Evolutionary conservation across 2,888 invertebrate species (phyloP).

Genomic region (Drosophila barbarae): DNA sequence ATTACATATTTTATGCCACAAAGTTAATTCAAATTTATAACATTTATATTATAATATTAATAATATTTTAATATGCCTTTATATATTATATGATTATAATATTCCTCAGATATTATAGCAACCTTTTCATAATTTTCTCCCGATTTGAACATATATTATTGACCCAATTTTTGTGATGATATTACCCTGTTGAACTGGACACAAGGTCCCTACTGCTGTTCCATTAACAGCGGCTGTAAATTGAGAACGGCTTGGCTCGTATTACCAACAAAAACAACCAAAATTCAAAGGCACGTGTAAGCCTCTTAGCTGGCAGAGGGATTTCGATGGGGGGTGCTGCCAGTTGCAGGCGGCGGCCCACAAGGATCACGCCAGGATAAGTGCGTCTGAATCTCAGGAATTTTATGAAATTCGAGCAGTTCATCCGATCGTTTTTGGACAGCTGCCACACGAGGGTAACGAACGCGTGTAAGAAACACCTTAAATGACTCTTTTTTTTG

Average conservation of each 20-base stretch:
- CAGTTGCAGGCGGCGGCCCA: neutral
- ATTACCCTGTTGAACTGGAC: slow-evolving; percentile 10
- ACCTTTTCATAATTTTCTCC: neutral
- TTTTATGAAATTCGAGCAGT: slow-evolving; percentile 54
- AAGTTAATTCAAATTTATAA: neutral
- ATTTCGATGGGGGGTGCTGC: slow-evolving; percentile 39
- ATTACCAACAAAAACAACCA: slow-evolving; percentile 32
- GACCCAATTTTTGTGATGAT: slow-evolving; percentile 4
- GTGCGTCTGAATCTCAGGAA: slow-evolving; percentile 33
- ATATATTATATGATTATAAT: neutral
- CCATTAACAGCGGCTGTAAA: slow-evolving; percentile 46
- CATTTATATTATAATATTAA: neutral
- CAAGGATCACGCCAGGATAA: slow-evolving; percentile 28
- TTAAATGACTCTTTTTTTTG: slow-evolving; percentile 66
- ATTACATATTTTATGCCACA: neutral
- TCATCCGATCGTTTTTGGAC: slow-evolving; percentile 45
- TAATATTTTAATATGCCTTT: neutral
- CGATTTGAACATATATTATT: neutral
- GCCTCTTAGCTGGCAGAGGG: slow-evolving; percentile 48
- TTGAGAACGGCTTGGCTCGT: slow-evolving; percentile 43
- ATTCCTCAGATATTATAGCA: neutral
- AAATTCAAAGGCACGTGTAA: slow-evolving; percentile 57
- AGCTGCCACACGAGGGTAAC: slow-evolving; percentile 45
- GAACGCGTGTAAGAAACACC: slow-evolving; percentile 67
- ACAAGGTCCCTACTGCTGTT: neutral